Base-by-base conservation (phyloP, 2,888 invertebrate species). In the Dascillus cervinus region DNA sequence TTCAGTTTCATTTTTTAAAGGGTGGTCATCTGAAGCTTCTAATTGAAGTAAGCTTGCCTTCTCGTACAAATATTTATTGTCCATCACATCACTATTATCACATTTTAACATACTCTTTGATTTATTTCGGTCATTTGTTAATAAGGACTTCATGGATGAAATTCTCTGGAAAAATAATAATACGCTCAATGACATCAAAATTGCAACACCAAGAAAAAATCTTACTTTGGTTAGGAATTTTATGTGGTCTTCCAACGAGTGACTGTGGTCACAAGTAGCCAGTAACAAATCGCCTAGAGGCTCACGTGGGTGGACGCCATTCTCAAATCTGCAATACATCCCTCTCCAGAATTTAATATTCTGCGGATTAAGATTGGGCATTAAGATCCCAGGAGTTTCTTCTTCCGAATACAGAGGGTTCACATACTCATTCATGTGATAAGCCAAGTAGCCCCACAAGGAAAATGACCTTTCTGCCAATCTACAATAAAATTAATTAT, bases 301-400 rank as follows among this genome's bases (percentile, higher is more conserved):
- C 67, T 98, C 97, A 33, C 96, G 72, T 0, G 96, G 91, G 65
- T 97, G 96, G 28, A 96, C 83, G 23, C 94, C 95, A 60, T 79
- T 85, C 67, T 97, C 97, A 70, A 94, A 96, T 32, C 96, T 78
- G 59, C 91, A 94, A 66, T 96, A 97, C 81, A 97, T 84, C 34
- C 90, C 91, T 42, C 90, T 76, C 97, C 97, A 97, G 66, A 96
- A 91, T 87, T 77, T 76, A 40, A 90, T 86, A 62, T 79, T 83
- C 64, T 91, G 91, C 2, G 89, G 82, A 35, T 75, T 74, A 37
- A 89, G 70, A 60, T 84, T 84, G 1, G 88, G 87, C 46, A 75
- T 73, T 38, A 90, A 66, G 11, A 82, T 70, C 42, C 77, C 79
- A 29, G 79, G 74, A 39, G 75, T 70, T 39, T 81, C 79, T 32